Conservation (phyloP, 2,797 vertebrate genomes). For the Hybognathus amarus region DNA sequence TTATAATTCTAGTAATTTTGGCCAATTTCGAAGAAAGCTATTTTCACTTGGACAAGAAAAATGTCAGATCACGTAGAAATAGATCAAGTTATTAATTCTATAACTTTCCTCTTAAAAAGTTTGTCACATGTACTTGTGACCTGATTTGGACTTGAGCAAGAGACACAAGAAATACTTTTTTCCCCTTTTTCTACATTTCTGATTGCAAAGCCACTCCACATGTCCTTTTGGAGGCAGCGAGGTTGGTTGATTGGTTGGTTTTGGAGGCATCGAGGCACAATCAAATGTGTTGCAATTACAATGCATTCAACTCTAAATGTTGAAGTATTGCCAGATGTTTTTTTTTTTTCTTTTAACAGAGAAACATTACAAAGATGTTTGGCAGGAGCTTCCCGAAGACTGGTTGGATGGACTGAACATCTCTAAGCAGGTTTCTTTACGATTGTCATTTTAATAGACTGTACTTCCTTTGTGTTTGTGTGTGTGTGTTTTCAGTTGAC, state of each 20-base stretch:
- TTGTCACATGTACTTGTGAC: background rate
- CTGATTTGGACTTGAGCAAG: background rate
- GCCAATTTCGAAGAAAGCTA: background rate
- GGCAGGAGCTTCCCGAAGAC: constrained; percentile 55
- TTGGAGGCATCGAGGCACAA: background rate
- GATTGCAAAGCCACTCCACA: background rate
- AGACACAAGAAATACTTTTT: background rate
- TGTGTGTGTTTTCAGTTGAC: background rate
- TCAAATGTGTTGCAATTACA: background rate
- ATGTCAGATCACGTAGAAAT: background rate
- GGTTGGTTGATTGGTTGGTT: background rate
- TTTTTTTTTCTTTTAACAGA: constrained; percentile 41
- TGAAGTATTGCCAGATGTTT: background rate
- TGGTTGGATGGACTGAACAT: constrained; percentile 55
- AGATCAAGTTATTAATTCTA: background rate
- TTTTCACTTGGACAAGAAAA: background rate
- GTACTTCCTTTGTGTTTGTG: too few species aligned
- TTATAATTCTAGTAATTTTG: background rate
- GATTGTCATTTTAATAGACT: background rate
- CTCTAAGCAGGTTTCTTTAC: constrained; percentile 46
- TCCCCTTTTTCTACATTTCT: background rate
- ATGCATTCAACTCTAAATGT: background rate
- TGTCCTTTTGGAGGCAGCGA: background rate
- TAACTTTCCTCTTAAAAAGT: background rate
- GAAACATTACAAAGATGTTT: constrained; percentile 54